phyloP scores from a whole-genome alignment of 30 jellyfish, hydroid and myxozoan genomes.

The Nemopilema nomurai region DNA sequence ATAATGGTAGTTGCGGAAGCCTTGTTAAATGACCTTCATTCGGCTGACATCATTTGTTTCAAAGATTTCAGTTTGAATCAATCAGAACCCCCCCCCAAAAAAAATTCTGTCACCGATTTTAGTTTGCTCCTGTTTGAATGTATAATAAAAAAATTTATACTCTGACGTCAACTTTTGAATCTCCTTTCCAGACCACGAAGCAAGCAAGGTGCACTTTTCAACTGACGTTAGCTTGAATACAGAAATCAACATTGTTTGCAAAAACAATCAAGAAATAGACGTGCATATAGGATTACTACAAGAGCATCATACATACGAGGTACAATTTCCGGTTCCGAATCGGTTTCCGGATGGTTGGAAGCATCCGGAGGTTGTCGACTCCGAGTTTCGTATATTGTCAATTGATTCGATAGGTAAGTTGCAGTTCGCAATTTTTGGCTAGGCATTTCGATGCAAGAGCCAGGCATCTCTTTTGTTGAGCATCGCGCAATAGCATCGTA shows the following conservation, averaged over 20 bases:
- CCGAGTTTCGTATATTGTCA: slow-evolving; percentile 37
- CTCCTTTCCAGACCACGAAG: slow-evolving; percentile 65
- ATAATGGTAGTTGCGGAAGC: too few species aligned
- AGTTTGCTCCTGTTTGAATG: not conserved
- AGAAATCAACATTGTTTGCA: slow-evolving; percentile 50
- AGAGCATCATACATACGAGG: slow-evolving; percentile 57
- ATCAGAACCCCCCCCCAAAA: too few species aligned
- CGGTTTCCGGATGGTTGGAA: slow-evolving; percentile 33
- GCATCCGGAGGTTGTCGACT: slow-evolving; percentile 18
- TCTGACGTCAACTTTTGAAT: not conserved
- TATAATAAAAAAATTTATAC: not conserved
- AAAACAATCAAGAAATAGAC: slow-evolving; percentile 22
- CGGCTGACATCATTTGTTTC: too few species aligned
- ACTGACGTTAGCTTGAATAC: slow-evolving; percentile 54
- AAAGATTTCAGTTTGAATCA: too few species aligned
- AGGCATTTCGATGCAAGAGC: too few species aligned
- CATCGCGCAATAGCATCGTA: too few species aligned
- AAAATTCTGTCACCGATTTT: too few species aligned
- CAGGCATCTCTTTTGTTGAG: too few species aligned
- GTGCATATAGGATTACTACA: slow-evolving; percentile 62
- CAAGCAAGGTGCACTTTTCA: slow-evolving; percentile 77
- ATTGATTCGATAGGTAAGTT: slow-evolving; percentile 29
- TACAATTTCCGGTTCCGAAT: slow-evolving; percentile 43
- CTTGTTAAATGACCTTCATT: too few species aligned
- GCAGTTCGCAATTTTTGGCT: too few species aligned